Conservation (phyloP, 2,797 vertebrate genomes). For the Pangasius larnaudii region DNA sequence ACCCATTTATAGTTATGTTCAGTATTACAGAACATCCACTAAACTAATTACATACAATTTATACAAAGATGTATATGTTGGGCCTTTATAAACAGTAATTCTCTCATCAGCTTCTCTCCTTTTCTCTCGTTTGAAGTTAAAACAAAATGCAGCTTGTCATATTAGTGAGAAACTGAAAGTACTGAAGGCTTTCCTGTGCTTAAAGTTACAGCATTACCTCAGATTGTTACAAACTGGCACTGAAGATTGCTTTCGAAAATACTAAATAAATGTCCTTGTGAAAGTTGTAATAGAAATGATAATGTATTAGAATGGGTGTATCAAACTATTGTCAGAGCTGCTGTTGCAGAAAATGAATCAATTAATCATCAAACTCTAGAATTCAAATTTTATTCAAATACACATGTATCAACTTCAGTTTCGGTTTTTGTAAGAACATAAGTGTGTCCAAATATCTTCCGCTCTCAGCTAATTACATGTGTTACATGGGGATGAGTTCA, state of each 20-base stretch:
- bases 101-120: background rate
- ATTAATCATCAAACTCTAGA: background rate
- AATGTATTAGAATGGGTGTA: background rate
- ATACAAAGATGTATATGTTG: background rate
- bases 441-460: background rate
- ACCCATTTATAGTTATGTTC: too few species aligned
- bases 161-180: background rate
- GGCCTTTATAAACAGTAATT: background rate
- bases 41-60: background rate
- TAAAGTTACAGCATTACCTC: background rate
- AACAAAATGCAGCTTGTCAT: background rate
- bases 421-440: background rate
- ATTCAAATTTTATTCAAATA: background rate
- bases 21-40: background rate
- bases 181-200: background rate
- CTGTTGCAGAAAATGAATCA: background rate
- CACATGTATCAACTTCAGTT: background rate
- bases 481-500: background rate
- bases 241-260: background rate
- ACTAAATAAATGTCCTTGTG: background rate
- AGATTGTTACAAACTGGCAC: too few species aligned
- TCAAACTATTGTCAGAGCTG: background rate
- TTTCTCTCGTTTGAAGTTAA: background rate
- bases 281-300: background rate
- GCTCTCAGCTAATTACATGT: background rate